Evolutionary conservation across 2,797 vertebrate genomes (phyloP).

Genomic region (Alcedo quadribrachys): DNA sequence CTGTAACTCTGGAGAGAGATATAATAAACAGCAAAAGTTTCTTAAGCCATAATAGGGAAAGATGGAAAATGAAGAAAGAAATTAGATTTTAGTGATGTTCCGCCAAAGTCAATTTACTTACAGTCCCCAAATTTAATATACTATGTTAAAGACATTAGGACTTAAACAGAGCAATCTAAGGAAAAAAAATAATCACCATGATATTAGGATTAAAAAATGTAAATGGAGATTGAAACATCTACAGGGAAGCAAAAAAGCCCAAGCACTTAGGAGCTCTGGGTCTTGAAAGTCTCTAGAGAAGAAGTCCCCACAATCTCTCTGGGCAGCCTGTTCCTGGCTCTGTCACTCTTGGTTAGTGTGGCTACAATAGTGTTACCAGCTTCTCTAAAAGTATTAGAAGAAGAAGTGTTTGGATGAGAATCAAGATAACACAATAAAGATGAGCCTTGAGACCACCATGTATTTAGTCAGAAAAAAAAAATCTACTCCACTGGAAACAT

Average conservation of each 20-base stretch:
- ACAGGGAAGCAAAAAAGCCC: background rate
- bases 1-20: background rate
- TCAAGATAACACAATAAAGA: background rate
- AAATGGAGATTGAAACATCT: background rate
- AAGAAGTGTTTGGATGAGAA: background rate
- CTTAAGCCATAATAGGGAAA: background rate
- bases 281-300: too few relatives aligned
- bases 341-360: background rate
- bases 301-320: too few relatives aligned
- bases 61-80: background rate
- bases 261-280: background rate
- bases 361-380: background rate
- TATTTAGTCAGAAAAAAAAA: background rate
- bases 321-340: too few relatives aligned
- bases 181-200: background rate
- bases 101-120: background rate
- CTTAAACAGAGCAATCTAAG: background rate
- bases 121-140: background rate
- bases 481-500: background rate
- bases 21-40: conserved; percentile 10
- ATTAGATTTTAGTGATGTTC: background rate
- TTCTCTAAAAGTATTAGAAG: background rate
- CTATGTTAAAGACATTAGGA: background rate
- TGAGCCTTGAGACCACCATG: background rate
- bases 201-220: background rate